Evolutionary conservation across 2,797 vertebrate species (phyloP).

Genomic region (Octomys mimax): DNA sequence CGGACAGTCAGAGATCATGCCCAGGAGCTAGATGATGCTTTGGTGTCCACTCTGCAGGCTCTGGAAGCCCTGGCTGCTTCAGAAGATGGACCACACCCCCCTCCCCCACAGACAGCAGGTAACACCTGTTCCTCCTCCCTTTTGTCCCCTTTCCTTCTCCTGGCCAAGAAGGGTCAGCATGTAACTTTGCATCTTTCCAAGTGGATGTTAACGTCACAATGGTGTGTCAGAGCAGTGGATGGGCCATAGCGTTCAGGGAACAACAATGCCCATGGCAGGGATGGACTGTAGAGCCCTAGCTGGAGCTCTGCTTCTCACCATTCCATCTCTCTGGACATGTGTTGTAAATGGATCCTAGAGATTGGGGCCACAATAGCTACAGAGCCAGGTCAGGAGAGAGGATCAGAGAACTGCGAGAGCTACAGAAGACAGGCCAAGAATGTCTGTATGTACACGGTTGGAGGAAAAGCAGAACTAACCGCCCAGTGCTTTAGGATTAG

Average conservation of each 20-base stretch:
- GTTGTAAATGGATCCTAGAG: conserved; percentile 26
- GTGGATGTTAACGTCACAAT: conserved; percentile 1
- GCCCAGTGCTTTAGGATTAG: conserved; percentile 20
- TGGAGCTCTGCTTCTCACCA: conserved; percentile 29
- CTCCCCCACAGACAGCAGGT: conserved; percentile 98
- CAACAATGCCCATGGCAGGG: background rate
- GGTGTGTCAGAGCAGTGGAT: conserved; percentile 1
- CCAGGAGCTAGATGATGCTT: conserved; percentile 98
- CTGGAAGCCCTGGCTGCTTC: conserved; percentile 98
- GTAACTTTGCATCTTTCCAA: conserved; percentile 54
- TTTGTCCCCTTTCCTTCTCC: conserved; percentile 54
- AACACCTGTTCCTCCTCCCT: conserved; percentile 81
- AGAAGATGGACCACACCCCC: conserved; percentile 96
- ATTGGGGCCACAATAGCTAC: background rate
- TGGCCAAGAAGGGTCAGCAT: conserved; percentile 38
- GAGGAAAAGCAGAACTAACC: conserved; percentile 63
- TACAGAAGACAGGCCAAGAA: conserved; percentile 55
- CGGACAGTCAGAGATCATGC: conserved; percentile 98
- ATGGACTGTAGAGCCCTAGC: background rate
- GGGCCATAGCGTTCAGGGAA: background rate
- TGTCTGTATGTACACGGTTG: conserved; percentile 47
- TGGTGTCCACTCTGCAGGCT: conserved; percentile 98
- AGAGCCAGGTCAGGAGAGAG: conserved; percentile 49
- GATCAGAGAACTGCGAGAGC: conserved; percentile 54
- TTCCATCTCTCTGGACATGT: conserved; percentile 55